A percentile compares a stretch with the other conserved stretches of the same genome.
phyloP scores from a whole-genome alignment of 2,888 invertebrate genomes.

The Eueremaeus valkanovi region DNA sequence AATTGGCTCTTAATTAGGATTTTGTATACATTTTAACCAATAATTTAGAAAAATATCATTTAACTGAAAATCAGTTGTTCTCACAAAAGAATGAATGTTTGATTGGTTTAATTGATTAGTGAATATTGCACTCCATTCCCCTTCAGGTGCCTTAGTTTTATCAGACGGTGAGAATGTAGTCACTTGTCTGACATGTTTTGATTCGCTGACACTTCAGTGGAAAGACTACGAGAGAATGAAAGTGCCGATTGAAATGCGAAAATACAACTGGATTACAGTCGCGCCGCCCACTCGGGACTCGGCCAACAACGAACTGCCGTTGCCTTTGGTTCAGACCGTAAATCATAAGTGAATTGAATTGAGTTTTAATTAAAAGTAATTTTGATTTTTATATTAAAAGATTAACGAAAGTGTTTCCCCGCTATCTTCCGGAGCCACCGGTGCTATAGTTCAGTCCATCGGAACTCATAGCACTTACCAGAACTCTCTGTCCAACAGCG shows the following conservation, averaged over 20 bases:
- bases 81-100: no score
- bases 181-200: conserved; percentile 87
- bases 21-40: no score
- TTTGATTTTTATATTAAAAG: not conserved
- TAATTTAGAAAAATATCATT: no score
- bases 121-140: no score
- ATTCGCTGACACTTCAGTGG: conserved; percentile 82
- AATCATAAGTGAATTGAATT: not conserved
- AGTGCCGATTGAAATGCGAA: conserved; percentile 80
- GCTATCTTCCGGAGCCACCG: not conserved
- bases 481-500: conserved; percentile 45
- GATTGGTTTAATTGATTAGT: no score
- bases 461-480: conserved; percentile 50
- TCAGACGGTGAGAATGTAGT: conserved; percentile 87
- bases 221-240: conserved; percentile 85
- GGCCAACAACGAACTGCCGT: not conserved
- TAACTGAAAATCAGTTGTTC: not conserved
- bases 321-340: not conserved
- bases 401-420: not conserved
- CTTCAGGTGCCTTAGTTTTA: conserved; percentile 65
- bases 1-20: no score
- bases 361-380: not conserved
- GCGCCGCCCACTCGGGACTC: conserved; percentile 75
- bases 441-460: conserved; percentile 42
- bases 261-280: conserved; percentile 90